Conservation (phyloP, 2,797 vertebrate species). For the Miichthys miiuy region DNA sequence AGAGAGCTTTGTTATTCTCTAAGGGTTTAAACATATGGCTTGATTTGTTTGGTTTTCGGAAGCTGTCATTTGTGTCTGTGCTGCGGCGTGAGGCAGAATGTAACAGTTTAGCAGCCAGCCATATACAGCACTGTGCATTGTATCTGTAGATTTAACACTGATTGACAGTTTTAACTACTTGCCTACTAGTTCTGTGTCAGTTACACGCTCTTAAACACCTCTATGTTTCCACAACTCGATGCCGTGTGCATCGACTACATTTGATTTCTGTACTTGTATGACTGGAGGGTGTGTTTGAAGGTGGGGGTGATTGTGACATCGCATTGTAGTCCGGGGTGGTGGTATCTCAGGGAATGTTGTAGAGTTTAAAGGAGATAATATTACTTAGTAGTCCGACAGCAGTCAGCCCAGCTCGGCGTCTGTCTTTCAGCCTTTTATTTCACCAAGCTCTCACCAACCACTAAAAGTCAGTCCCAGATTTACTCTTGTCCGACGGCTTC, state of each 20-base stretch:
- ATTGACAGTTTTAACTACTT: background rate
- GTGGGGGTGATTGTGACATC: background rate
- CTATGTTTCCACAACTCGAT: background rate
- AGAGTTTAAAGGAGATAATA: background rate
- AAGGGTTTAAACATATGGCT: conserved; percentile 19
- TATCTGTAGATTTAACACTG: background rate
- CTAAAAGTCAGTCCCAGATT: too few species aligned
- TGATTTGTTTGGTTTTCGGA: conserved; percentile 12
- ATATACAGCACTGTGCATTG: background rate
- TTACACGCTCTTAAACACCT: too few species aligned
- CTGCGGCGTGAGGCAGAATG: conserved; percentile 6
- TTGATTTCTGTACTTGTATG: background rate
- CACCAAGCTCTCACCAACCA: too few species aligned
- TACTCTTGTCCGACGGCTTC: too few species aligned
- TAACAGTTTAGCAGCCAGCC: conserved; percentile 13
- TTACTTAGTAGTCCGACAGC: too few species aligned
- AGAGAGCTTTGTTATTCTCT: conserved; percentile 15
- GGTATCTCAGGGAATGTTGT: background rate
- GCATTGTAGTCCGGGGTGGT: background rate
- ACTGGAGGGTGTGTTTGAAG: background rate
- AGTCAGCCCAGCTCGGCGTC: too few species aligned
- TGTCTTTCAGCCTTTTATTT: too few species aligned
- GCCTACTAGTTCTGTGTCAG: too few species aligned
- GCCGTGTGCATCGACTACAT: background rate
- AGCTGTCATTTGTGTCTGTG: conserved; percentile 9